Evolutionary conservation across 2,888 invertebrate genomes (phyloP), one percentile per base, ranked within the genome.

Genomic region (Sphinx pinastri): DNA sequence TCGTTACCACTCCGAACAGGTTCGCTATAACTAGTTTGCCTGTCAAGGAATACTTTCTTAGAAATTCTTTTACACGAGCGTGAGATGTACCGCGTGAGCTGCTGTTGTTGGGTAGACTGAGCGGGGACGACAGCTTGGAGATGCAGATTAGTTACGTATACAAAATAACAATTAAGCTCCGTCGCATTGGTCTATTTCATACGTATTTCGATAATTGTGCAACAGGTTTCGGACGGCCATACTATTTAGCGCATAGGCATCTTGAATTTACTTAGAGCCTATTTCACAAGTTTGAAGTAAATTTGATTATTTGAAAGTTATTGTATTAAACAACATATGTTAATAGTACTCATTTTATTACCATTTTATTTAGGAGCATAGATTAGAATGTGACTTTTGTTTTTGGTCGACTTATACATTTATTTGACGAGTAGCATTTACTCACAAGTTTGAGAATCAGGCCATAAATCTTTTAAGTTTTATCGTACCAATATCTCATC

Each of bases 1-100:
- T 83, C 83, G 85, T 83, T 81, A 79, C 75, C 79, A 79, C 79
- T 75, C 73, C 68, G 75, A 81, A 80, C 82, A 70, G 74, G 81
- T 80, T 80, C 69, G 71, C 68, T 71, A 76, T 74, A 79, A 78
- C 74, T 73, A 67, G 78, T 76, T 79, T 76, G 71, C 76, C 70
- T 72, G 78, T 77, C 72, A 70, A 73, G 73, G 75, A 77, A 77
- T 69, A 77, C 75, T 81, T 79, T 81, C 79, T 79, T 75, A 71
- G 68, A 77, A 80, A 79, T 73, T 76, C 63, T 73, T 74, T 73
- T 68, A 69, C 49, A 58, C 54, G 67, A 68, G 58, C 49, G 25
- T 68, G 8, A 51, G 31, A 69, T 19, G 14, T 45, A 68, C 31
- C 14, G 13, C 19, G 63, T 4, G 16, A 8, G 16, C 3, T 16